Base-by-base conservation (phyloP, 2,797 vertebrate species). In the Poeciliopsis turneri region DNA sequence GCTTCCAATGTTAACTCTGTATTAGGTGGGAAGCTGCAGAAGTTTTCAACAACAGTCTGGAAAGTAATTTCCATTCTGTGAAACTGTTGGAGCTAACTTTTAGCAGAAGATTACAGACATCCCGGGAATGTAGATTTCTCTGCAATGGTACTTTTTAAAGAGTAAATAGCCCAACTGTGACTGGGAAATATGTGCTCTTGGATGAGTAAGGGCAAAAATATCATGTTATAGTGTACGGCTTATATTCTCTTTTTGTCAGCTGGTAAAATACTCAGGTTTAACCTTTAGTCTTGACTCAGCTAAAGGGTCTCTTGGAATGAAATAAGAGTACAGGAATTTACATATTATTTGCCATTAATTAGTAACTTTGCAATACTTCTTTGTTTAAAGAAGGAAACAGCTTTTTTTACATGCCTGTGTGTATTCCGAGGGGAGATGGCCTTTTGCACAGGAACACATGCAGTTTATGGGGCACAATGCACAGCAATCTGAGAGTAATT, bases 401-500 rank as follows among this genome's bases (percentile, higher is more conserved):
- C 47, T 87, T 86, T 84, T 72, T 43, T 68, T 74, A 68, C 49
- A 73, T 83, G 47, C 77, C 78, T 82, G 75, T 81, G 75, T 12
- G 70, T 76, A 59, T 59, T 85, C 75, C 28, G 73, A 41, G 74
- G 82, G 76, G 79, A 87, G 80, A 78, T 61, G 45, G 36, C 30
- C 12, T 18, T 68, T 78, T 78, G 64, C 75, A 72, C 69, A 83
- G 76, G 78, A 79, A 78, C 83, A 81, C 82, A 88, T 76, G 84
- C 41, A 76, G 68, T 61, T 73, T 36, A 74, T 79, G 74, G 64
- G 72, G 49, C 82, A 90, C 75, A 90, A 90, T 72, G 75, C 82
- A 82, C 69, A 13, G 75, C 92, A 95, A 94, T 95, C 95, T 95
- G 95, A 79, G 86, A 95, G 92, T 93, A 93, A 96, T 96, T 96